A percentile compares a stretch with the other conserved stretches of the same genome.
phyloP scores from a whole-genome alignment of 2,888 invertebrate genomes.

The Apodemia mormo region DNA sequence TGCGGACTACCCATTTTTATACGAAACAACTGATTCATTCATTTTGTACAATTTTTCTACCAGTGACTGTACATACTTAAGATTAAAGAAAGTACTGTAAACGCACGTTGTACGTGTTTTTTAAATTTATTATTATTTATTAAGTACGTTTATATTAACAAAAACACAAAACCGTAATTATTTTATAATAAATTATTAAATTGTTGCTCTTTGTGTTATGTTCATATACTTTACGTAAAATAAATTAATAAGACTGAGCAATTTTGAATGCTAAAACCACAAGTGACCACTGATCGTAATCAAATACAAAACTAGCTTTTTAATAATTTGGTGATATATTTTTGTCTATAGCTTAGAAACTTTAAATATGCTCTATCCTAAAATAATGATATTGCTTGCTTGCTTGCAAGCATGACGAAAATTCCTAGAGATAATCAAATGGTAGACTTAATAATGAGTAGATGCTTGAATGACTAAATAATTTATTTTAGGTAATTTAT shows the following conservation, averaged over 20 bases:
- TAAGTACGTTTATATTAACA: conserved; percentile 78
- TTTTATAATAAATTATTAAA: conserved; percentile 80
- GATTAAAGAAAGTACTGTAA: conserved; percentile 79
- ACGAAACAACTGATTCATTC: conserved; percentile 55
- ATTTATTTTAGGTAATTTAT: too few species aligned
- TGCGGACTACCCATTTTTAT: conserved; percentile 74
- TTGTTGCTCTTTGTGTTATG: conserved; percentile 62
- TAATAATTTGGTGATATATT: too few species aligned
- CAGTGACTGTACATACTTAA: conserved; percentile 78
- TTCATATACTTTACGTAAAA: conserved; percentile 41
- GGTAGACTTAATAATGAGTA: too few species aligned
- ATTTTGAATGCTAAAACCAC: not conserved
- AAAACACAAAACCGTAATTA: conserved; percentile 71
- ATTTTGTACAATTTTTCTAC: conserved; percentile 70
- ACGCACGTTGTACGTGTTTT: conserved; percentile 79
- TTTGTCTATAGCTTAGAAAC: too few species aligned
- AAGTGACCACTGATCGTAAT: too few species aligned
- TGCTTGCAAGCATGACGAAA: too few species aligned
- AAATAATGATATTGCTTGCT: too few species aligned
- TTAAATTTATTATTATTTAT: conserved; percentile 75
- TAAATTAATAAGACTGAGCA: not conserved
- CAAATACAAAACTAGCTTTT: too few species aligned
- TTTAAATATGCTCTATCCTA: too few species aligned
- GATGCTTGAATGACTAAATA: too few species aligned
- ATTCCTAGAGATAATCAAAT: too few species aligned